A percentile compares a stretch with the other conserved stretches of the same genome.
Conservation (phyloP, 2,113 vertebrate species). For the Coturnix japonica region DNA sequence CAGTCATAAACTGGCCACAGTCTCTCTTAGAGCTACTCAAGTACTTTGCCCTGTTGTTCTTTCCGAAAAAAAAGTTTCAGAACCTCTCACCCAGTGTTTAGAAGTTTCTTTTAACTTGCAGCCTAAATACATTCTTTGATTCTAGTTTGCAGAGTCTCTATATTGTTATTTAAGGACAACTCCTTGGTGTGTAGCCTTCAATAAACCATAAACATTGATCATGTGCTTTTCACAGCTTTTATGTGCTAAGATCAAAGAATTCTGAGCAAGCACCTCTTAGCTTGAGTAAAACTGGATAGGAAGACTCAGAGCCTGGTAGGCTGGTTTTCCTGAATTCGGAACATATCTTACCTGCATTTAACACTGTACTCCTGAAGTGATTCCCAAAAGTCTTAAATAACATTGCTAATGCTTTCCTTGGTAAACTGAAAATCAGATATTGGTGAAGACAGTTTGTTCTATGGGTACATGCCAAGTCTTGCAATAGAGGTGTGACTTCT, state of each 20-base stretch:
- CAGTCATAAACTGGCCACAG: neutral
- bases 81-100: neutral
- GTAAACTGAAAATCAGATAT: neutral
- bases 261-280: neutral
- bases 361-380: neutral
- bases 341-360: neutral
- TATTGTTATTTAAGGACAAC: neutral
- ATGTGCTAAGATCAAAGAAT: slow-evolving; percentile 1
- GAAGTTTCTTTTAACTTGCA: neutral
- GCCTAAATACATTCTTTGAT: neutral
- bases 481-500: neutral
- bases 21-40: neutral
- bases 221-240: neutral
- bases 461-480: neutral
- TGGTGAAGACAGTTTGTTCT: neutral
- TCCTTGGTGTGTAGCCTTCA: neutral
- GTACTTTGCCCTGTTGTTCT: neutral
- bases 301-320: neutral
- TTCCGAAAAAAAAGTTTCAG: neutral
- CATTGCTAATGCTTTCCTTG: neutral
- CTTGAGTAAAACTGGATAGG: neutral
- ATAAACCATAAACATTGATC: slow-evolving; percentile 4
- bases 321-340: neutral
- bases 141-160: neutral
- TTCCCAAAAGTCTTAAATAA: slow-evolving; percentile 9